Evolutionary conservation across 2,888 invertebrate species (phyloP).

Genomic region (Sinohyriopsis cumingii): DNA sequence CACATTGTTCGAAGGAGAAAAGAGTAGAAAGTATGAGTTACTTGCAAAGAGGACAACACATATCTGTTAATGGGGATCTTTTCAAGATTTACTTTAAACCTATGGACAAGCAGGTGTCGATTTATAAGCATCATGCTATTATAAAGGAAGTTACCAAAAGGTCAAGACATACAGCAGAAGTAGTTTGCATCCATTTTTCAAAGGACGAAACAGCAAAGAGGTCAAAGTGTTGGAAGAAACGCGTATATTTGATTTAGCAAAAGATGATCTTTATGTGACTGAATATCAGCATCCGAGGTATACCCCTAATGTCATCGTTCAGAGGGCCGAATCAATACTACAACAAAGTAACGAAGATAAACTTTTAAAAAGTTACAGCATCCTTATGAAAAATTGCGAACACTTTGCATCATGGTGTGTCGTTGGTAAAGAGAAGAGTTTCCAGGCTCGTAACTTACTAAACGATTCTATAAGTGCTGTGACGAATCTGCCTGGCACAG

Average conservation of each 20-base stretch:
- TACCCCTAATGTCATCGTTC: slow-evolving; percentile 6
- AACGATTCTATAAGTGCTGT: background rate
- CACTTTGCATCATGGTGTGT: slow-evolving; percentile 20
- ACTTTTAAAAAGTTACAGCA: slow-evolving; percentile 7
- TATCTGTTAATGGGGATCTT: slow-evolving; percentile 9
- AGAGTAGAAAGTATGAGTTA: slow-evolving; percentile 5
- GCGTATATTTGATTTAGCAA: slow-evolving; percentile 1
- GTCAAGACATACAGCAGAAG: background rate
- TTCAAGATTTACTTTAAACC: background rate
- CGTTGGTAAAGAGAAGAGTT: slow-evolving; percentile 10
- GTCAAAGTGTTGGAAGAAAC: slow-evolving; percentile 5
- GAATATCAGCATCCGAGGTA: slow-evolving; percentile 11
- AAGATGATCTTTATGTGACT: slow-evolving; percentile 9
- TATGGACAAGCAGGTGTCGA: background rate
- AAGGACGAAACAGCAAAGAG: background rate
- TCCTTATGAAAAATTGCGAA: slow-evolving; percentile 9
- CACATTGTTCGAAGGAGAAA: slow-evolving; percentile 7
- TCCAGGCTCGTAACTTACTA: slow-evolving; percentile 8
- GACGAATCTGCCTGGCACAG: background rate
- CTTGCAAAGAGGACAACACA: slow-evolving; percentile 11
- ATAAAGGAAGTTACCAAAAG: slow-evolving; percentile 7
- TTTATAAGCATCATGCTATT: slow-evolving; percentile 18
- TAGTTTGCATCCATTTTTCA: slow-evolving; percentile 12
- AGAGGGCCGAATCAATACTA: slow-evolving; percentile 14
- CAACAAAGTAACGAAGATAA: background rate